Percentiles rank a stretch among this genome's conserved stretches.
Conservation (phyloP, 2,888 invertebrate species). For the Zootermopsis nevadensis region DNA sequence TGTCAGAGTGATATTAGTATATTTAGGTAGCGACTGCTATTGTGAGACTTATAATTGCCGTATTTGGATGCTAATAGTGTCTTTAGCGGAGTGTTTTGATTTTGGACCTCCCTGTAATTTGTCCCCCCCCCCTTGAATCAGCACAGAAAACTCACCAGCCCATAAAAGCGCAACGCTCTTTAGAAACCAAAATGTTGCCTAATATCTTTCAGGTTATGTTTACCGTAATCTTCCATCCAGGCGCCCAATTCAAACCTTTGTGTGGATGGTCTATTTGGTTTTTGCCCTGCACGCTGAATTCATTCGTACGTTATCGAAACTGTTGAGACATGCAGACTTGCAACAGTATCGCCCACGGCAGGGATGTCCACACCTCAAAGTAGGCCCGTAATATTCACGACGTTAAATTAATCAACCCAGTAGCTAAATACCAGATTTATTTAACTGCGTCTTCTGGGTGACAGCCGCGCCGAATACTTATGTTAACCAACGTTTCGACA, state of each 20-base stretch:
- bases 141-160: neutral
- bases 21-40: too few relatives aligned
- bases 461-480: too few relatives aligned
- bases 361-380: neutral
- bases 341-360: neutral
- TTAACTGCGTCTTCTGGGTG: too few relatives aligned
- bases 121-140: neutral
- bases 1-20: too few relatives aligned
- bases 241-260: neutral
- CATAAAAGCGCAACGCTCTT: conserved; percentile 8
- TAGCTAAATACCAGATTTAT: too few relatives aligned
- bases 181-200: conserved; percentile 5
- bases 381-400: too few relatives aligned
- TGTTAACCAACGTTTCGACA: too few relatives aligned
- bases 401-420: too few relatives aligned
- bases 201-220: neutral
- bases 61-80: too few relatives aligned
- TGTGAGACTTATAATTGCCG: too few relatives aligned
- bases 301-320: neutral
- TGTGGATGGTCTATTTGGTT: conserved; percentile 3
- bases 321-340: neutral
- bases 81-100: neutral
- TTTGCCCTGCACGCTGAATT: neutral
- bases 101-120: neutral
- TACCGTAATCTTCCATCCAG: neutral